Percentiles rank a stretch among this genome's conserved stretches.
These are phyloP conservation scores for Acanthurus tractus DNA, from an alignment of 2,797 vertebrate species.

Conservation along the genomic window DNA sequence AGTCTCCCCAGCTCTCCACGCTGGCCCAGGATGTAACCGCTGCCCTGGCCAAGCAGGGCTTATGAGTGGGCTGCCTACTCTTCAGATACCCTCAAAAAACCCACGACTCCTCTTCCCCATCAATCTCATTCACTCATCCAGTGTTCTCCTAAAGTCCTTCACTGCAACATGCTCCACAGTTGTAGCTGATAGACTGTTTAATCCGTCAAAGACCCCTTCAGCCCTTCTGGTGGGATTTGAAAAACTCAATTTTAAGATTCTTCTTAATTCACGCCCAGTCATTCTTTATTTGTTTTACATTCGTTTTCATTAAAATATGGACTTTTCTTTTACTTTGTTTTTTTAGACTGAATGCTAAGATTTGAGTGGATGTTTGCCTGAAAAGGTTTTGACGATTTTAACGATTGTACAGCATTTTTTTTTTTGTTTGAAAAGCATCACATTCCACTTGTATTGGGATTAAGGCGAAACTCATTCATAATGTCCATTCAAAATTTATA, in stretches of 20 bases:
- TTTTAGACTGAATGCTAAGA: conserved; percentile 28
- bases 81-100: background rate
- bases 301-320: conserved; percentile 22
- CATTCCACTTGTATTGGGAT: conserved; percentile 43
- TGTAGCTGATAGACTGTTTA: conserved; percentile 42
- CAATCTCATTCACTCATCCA: conserved; percentile 37
- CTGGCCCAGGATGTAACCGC: conserved; percentile 96
- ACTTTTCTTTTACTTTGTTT: conserved; percentile 43
- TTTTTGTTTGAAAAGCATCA: conserved; percentile 31
- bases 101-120: conserved; percentile 22
- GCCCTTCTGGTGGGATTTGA: conserved; percentile 58
- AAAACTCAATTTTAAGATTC: conserved; percentile 57
- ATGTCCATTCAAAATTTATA: conserved; percentile 49
- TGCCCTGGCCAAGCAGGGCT: conserved; percentile 96
- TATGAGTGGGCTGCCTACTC: conserved; percentile 85
- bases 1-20: conserved; percentile 94
- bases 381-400: conserved; percentile 42
- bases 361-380: conserved; percentile 45
- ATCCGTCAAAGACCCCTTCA: conserved; percentile 29
- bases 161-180: conserved; percentile 37
- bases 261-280: conserved; percentile 9
- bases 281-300: conserved; percentile 8
- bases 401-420: conserved; percentile 64
- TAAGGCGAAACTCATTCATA: conserved; percentile 3
- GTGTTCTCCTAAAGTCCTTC: conserved; percentile 39